Conservation (phyloP, 1,140 invertebrate genomes). For the Saxidomus purpurata region DNA sequence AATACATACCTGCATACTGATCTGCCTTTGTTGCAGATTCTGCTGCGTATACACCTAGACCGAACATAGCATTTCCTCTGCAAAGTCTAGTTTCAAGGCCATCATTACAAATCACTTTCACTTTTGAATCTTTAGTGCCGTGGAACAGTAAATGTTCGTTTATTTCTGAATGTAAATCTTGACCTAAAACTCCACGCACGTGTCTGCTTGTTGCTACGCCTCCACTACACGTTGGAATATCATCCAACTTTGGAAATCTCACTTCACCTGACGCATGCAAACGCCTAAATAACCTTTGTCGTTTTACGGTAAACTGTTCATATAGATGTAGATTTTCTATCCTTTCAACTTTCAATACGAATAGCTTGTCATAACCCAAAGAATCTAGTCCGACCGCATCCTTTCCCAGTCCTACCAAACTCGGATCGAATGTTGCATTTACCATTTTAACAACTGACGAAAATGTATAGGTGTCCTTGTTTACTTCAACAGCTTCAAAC, state of each 20-base stretch:
- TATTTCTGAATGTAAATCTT: conserved; percentile 37
- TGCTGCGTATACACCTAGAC: conserved; percentile 45
- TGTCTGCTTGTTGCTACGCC: background rate
- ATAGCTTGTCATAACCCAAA: background rate
- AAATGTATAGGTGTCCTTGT: background rate
- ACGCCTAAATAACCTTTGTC: background rate
- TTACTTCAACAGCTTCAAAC: background rate
- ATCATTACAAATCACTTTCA: conserved; percentile 35
- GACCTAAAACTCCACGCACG: background rate
- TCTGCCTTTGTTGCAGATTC: conserved; percentile 59
- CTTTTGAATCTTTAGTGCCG: conserved; percentile 24
- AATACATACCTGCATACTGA: conserved; percentile 54
- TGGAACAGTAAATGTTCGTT: conserved; percentile 57
- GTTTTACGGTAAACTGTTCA: background rate
- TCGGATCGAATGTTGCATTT: background rate
- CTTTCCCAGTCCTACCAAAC: conserved; percentile 14
- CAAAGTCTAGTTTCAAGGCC: background rate
- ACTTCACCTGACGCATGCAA: background rate
- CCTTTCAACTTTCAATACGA: conserved; percentile 29
- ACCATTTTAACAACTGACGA: background rate
- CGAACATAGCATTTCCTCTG: conserved; percentile 56
- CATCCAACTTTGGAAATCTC: conserved; percentile 6
- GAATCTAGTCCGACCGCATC: conserved; percentile 30
- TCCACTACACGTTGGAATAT: background rate
- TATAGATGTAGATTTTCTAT: conserved; percentile 48